Conservation (phyloP, 2,888 invertebrate species). For the Callinectes sapidus region DNA sequence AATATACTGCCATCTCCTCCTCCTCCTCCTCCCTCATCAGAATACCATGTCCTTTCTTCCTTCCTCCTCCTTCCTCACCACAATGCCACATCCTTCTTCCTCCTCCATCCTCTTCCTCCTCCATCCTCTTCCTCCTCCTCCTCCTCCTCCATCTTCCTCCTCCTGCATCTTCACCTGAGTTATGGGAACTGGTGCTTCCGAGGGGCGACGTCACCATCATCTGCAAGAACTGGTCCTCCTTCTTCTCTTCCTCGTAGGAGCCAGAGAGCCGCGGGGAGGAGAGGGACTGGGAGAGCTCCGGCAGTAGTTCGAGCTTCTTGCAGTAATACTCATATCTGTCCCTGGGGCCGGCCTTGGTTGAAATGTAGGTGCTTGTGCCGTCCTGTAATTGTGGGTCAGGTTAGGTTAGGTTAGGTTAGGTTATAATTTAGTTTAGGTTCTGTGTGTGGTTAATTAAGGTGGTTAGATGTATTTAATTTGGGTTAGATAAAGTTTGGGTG, state of each 20-base stretch:
- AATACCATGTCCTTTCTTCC: too few relatives aligned
- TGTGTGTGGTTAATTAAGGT: too few relatives aligned
- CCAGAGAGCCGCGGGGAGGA: constrained; percentile 51
- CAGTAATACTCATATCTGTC: constrained; percentile 64
- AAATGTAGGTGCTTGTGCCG: constrained; percentile 31
- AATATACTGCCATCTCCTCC: too few relatives aligned
- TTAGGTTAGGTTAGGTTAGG: not conserved
- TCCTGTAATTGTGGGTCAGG: not conserved
- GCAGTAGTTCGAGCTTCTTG: constrained; percentile 55
- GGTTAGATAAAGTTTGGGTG: too few relatives aligned
- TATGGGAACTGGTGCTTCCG: constrained; percentile 62
- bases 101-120: not conserved
- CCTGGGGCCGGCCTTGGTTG: constrained; percentile 55
- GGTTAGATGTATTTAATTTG: too few relatives aligned
- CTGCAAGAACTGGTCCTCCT: constrained; percentile 65
- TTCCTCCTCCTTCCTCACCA: not conserved
- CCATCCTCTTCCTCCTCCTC: too few relatives aligned
- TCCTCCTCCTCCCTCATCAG: too few relatives aligned
- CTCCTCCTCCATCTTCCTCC: not conserved
- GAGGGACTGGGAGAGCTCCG: constrained; percentile 56
- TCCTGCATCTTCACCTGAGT: constrained; percentile 55
- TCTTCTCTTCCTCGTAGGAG: constrained; percentile 61
- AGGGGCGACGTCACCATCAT: constrained; percentile 65
- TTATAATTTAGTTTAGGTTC: not conserved
- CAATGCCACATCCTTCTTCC: too few relatives aligned